These are phyloP conservation scores for Liopterus haemorrhoidalis DNA, from an alignment of 2,888 invertebrate genomes.

Conservation along the genomic window DNA sequence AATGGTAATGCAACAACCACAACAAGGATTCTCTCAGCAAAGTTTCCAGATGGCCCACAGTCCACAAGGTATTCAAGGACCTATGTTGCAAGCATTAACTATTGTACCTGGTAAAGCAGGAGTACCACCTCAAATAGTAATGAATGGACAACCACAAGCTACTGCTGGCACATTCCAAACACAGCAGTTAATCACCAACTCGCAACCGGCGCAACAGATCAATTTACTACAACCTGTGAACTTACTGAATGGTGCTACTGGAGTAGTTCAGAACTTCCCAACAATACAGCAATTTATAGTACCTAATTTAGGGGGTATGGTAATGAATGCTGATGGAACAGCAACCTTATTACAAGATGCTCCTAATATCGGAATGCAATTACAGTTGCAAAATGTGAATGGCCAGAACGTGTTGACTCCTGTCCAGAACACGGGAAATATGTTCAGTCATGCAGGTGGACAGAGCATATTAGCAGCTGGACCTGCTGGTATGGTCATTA, in stretches of 20 bases:
- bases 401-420: conserved; percentile 71
- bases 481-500: conserved; percentile 70
- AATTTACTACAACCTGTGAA: conserved; percentile 77
- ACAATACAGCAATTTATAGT: conserved; percentile 78
- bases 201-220: conserved; percentile 53
- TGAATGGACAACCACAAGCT: conserved; percentile 61
- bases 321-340: conserved; percentile 69
- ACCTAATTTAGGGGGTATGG: conserved; percentile 73
- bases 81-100: conserved; percentile 68
- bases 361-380: conserved; percentile 63
- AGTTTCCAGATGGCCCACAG: conserved; percentile 64
- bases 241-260: conserved; percentile 63
- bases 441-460: conserved; percentile 57
- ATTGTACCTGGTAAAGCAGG: conserved; percentile 72
- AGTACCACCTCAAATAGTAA: conserved; percentile 66
- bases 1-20: conserved; percentile 53
- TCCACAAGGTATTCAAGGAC: conserved; percentile 61
- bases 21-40: conserved; percentile 60
- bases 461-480: conserved; percentile 61
- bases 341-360: conserved; percentile 68
- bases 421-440: conserved; percentile 56
- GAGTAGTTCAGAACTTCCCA: conserved; percentile 69
- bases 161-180: conserved; percentile 56
- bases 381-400: conserved; percentile 75
- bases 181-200: conserved; percentile 61